A percentile compares a stretch with the other conserved stretches of the same genome.
Evolutionary conservation across 2,888 invertebrate genomes (phyloP).

Genomic region (Allolobophora icterica): DNA sequence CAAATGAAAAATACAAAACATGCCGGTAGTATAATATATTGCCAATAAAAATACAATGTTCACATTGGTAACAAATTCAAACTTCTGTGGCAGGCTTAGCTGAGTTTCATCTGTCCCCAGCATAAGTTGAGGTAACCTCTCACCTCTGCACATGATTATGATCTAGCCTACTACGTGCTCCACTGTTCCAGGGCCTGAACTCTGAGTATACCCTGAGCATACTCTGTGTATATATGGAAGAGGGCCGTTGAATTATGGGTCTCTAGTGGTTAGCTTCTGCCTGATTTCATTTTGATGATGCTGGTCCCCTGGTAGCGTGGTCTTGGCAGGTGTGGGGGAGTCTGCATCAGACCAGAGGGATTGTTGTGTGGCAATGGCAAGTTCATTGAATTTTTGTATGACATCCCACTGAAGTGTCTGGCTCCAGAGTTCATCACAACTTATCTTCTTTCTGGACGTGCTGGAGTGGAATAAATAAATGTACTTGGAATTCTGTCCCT

Average conservation of each 20-base stretch:
- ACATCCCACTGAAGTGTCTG: background rate
- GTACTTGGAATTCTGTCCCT: background rate
- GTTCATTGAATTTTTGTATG: background rate
- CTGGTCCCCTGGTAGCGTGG: background rate
- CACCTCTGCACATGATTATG: background rate
- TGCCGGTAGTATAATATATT: too few species aligned
- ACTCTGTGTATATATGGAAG: background rate
- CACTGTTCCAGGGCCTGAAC: background rate
- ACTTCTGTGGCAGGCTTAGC: background rate
- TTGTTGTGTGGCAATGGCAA: background rate
- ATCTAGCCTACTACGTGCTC: background rate
- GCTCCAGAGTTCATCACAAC: background rate
- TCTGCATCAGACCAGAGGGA: background rate
- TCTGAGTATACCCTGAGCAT: background rate
- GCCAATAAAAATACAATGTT: too few species aligned
- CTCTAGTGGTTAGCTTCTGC: background rate
- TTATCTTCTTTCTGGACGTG: background rate
- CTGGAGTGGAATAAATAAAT: background rate
- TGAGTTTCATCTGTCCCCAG: background rate
- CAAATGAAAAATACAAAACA: too few species aligned
- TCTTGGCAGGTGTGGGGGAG: background rate
- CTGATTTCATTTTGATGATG: background rate
- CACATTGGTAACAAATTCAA: background rate
- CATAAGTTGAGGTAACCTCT: too few species aligned
- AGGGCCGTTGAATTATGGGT: background rate